phyloP scores from a whole-genome alignment of 1,140 invertebrate species.

The Apis laboriosa region DNA sequence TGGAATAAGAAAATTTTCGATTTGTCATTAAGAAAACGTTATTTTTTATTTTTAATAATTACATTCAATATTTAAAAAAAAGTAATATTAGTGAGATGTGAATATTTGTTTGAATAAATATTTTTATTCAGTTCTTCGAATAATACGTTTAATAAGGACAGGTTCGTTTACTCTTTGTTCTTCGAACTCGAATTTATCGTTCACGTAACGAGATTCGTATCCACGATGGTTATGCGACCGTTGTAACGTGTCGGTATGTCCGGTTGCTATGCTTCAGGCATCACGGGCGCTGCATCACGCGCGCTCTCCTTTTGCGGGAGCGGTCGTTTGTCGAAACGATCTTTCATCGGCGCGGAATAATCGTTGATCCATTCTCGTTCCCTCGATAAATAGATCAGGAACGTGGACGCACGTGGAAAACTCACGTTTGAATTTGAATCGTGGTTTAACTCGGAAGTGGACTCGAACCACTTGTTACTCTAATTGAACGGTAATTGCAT shows the following conservation, averaged over 20 bases:
- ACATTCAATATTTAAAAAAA: too few relatives aligned
- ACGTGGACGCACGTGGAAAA: too few relatives aligned
- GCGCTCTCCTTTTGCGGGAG: not conserved
- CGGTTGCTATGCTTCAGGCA: constrained; percentile 58
- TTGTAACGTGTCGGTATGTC: constrained; percentile 15
- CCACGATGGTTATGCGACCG: not conserved
- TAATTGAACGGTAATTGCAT: constrained; percentile 11
- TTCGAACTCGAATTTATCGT: not conserved
- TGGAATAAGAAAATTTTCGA: too few relatives aligned
- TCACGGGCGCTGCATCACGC: not conserved
- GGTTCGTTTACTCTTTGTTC: too few relatives aligned
- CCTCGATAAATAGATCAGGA: not conserved
- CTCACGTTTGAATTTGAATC: not conserved
- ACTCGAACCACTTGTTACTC: not conserved
- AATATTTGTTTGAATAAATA: too few relatives aligned
- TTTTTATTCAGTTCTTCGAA: too few relatives aligned
- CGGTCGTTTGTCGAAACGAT: not conserved
- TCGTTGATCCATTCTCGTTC: too few relatives aligned
- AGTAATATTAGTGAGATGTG: too few relatives aligned
- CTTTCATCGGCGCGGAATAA: not conserved
- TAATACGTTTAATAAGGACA: too few relatives aligned
- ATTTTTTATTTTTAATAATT: too few relatives aligned
- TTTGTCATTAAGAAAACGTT: too few relatives aligned
- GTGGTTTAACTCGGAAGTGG: not conserved
- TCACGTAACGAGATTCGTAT: constrained; percentile 9